Conservation (phyloP, 2,888 invertebrate species). For the Arrhopalites spinosus region DNA sequence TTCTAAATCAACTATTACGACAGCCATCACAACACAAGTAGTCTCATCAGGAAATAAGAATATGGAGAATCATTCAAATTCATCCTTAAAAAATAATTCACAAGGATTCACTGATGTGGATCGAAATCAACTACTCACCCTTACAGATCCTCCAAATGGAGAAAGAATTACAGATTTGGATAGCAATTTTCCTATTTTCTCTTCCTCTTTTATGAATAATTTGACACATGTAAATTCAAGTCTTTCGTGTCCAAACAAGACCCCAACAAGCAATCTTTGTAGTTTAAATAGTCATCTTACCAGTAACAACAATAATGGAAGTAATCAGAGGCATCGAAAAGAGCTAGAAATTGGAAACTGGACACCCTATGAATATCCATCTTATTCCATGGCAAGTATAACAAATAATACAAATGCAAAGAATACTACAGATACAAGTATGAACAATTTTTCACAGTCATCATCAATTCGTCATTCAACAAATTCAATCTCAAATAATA, state of each 20-base stretch:
- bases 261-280: background rate
- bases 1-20: background rate
- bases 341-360: background rate
- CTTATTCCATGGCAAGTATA: slow-evolving; percentile 2
- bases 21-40: background rate
- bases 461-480: background rate
- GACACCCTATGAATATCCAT: slow-evolving; percentile 5
- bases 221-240: background rate
- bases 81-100: background rate
- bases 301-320: background rate
- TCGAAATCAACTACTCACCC: too few relatives aligned
- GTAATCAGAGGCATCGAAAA: background rate
- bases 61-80: background rate
- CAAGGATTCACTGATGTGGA: too few relatives aligned
- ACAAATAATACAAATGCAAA: background rate
- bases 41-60: background rate
- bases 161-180: background rate
- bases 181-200: slow-evolving; percentile 8
- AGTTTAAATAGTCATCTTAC: background rate
- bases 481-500: background rate
- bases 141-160: background rate
- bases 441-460: background rate
- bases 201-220: background rate
- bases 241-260: background rate
- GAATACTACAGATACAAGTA: background rate